These are phyloP conservation scores for Hyperoplus immaculatus DNA, from an alignment of 2,797 vertebrate genomes.

Conservation along the genomic window DNA sequence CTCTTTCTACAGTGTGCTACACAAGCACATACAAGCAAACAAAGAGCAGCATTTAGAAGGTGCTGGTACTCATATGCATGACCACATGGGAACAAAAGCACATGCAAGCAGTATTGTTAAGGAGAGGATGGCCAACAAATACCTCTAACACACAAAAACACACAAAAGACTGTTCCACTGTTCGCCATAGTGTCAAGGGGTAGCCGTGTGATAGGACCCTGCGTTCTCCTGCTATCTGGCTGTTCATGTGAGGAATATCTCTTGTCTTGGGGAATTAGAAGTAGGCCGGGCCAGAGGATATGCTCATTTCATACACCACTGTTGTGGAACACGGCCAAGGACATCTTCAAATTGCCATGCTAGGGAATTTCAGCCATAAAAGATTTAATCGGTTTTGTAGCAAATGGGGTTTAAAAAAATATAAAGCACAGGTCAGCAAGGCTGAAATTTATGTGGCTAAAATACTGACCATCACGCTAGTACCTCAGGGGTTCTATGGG, in stretches of 20 bases:
- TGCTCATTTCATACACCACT: slow-evolving; percentile 77
- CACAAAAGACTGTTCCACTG: slow-evolving; percentile 33
- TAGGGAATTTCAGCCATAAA: slow-evolving; percentile 69
- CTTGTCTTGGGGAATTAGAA: slow-evolving; percentile 79
- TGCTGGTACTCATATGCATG: slow-evolving; percentile 56
- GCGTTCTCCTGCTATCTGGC: slow-evolving; percentile 48
- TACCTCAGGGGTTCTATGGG: slow-evolving; percentile 34
- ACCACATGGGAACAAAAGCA: slow-evolving; percentile 59
- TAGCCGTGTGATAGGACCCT: slow-evolving; percentile 50
- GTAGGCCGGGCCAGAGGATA: slow-evolving; percentile 76
- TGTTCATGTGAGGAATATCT: slow-evolving; percentile 52
- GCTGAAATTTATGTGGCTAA: slow-evolving; percentile 48
- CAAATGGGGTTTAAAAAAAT: slow-evolving; percentile 64
- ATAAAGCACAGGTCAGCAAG: slow-evolving; percentile 56
- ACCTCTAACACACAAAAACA: slow-evolving; percentile 10
- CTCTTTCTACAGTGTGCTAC: slow-evolving; percentile 38
- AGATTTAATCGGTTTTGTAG: slow-evolving; percentile 73
- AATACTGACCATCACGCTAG: slow-evolving; percentile 42
- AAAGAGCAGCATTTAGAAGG: slow-evolving; percentile 59
- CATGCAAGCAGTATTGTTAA: slow-evolving; percentile 52
- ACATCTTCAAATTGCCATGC: slow-evolving; percentile 71
- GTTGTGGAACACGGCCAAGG: slow-evolving; percentile 77
- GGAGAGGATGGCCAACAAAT: slow-evolving; percentile 53
- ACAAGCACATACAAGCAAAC: slow-evolving; percentile 49
- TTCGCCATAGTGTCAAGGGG: slow-evolving; percentile 29